A percentile compares a stretch with the other conserved stretches of the same genome.
Evolutionary conservation across 2,888 invertebrate species (phyloP).

Genomic region (Prosopocoilus inquinatus): DNA sequence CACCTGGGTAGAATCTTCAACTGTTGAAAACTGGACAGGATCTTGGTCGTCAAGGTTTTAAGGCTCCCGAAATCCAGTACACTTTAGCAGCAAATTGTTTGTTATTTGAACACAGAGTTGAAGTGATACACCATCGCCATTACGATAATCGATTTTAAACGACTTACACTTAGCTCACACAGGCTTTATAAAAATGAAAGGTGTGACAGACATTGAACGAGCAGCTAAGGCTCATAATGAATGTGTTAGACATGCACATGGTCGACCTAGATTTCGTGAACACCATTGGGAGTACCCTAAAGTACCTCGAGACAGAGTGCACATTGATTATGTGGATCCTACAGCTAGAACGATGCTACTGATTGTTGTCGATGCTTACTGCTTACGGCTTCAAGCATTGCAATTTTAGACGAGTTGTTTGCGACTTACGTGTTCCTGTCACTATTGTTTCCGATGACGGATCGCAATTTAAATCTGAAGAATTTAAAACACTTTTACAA

Average conservation of each 20-base stretch:
- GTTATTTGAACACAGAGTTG: too few species aligned
- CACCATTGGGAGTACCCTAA: constrained; percentile 32
- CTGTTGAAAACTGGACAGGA: neutral
- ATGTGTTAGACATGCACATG: constrained; percentile 19
- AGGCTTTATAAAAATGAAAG: constrained; percentile 36
- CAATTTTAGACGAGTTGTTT: too few species aligned
- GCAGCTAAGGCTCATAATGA: constrained; percentile 26
- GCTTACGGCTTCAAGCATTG: too few species aligned
- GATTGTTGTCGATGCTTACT: neutral
- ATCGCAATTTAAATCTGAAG: too few species aligned
- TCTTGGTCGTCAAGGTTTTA: neutral
- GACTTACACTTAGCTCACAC: constrained; percentile 30
- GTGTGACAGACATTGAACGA: constrained; percentile 32
- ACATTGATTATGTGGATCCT: constrained; percentile 38
- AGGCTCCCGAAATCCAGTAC: neutral
- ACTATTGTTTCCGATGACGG: too few species aligned
- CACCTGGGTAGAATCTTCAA: too few species aligned
- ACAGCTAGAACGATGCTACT: constrained; percentile 14
- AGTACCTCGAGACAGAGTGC: constrained; percentile 32
- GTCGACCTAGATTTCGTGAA: constrained; percentile 21
- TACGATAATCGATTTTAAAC: too few species aligned
- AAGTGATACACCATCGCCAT: too few species aligned
- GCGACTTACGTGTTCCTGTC: too few species aligned
- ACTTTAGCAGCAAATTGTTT: neutral
- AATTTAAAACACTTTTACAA: too few species aligned